Evolutionary conservation across 2,888 invertebrate species (phyloP), one percentile per base, ranked within the genome.

Genomic region (Reticulitermes lucifugus): DNA sequence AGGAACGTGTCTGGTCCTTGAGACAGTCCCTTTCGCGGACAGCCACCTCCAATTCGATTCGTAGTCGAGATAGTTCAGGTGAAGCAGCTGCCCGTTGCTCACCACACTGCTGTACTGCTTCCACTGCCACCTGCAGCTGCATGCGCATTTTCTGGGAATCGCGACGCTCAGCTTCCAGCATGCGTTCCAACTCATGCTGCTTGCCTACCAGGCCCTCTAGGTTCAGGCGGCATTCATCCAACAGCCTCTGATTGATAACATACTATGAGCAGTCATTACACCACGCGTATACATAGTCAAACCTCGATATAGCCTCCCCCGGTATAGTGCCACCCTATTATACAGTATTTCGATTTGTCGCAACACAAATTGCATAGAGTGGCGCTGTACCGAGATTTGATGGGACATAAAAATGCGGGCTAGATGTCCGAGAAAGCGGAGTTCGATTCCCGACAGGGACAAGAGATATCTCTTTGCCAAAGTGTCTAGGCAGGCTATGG

Each of bases 121-220:
- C 14, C 77, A 46, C n/a, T 6, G 46, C 77, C 12, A 46, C 77
- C 46, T 77, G 21, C 4, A 77, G 77, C 9, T 77, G 77, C 22
- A 43, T 21, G 35, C 46, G 43, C 46, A 77, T 46, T 77, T 21
- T n/a, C 51, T 77, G 41, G 7, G 51, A 46, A 6, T 77, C 25
- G 1, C 18, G 22, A 3, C 46, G 22, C 46, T 77, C 77, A 21
- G 9, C 43, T 22, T 77, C 46, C 46, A 77, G 25, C 46, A 41
- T 77, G n/a, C 41, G n/a, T 46, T 77, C 77, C 46, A 77, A n/a
- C 22, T 77, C 41, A 9, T n/a, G 35, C 51, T 77, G 77, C n/a
- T 51, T 77, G 51, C 35, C 9, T 35, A 77, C 10, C 7, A 14
- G n/a, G 3, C 41, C 46, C 22, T 77, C 77, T 43, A 77, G n/a